These are phyloP conservation scores for Distichodus sexfasciatus DNA, from an alignment of 2,797 vertebrate genomes.

Conservation along the genomic window DNA sequence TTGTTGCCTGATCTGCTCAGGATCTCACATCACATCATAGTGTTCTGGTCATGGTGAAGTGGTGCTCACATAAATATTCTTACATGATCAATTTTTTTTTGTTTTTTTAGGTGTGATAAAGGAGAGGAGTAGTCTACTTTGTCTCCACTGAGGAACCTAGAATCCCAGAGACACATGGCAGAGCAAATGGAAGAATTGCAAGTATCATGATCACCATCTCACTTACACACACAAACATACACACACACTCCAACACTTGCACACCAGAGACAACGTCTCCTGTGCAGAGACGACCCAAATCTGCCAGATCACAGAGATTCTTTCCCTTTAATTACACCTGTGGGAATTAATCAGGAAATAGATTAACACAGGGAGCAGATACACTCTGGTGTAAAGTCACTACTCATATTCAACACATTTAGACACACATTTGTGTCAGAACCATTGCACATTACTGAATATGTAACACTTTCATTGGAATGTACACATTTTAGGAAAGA, in stretches of 20 bases:
- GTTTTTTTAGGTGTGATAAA: neutral
- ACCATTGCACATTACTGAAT: too few species aligned
- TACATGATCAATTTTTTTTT: too few species aligned
- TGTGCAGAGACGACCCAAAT: constrained; percentile 37
- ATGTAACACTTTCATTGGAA: too few species aligned
- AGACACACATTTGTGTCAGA: neutral
- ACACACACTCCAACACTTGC: neutral
- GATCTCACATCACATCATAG: too few species aligned
- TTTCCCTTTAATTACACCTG: constrained; percentile 46
- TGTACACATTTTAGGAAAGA: too few species aligned
- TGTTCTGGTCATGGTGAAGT: too few species aligned
- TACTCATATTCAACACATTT: neutral
- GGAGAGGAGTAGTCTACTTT: too few species aligned
- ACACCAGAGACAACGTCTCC: constrained; percentile 14
- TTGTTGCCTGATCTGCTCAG: too few species aligned
- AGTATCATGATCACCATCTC: neutral
- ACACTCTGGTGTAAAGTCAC: neutral
- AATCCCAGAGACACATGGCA: constrained; percentile 1
- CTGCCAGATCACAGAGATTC: constrained; percentile 38
- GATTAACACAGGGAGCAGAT: constrained; percentile 8
- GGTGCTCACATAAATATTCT: neutral
- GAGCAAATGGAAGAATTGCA: constrained; percentile 1
- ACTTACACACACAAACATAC: neutral
- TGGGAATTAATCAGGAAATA: constrained; percentile 35
- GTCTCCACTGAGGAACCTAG: neutral